Evolutionary conservation across 2,888 invertebrate species (phyloP).

Genomic region (Strigamia crassipes): DNA sequence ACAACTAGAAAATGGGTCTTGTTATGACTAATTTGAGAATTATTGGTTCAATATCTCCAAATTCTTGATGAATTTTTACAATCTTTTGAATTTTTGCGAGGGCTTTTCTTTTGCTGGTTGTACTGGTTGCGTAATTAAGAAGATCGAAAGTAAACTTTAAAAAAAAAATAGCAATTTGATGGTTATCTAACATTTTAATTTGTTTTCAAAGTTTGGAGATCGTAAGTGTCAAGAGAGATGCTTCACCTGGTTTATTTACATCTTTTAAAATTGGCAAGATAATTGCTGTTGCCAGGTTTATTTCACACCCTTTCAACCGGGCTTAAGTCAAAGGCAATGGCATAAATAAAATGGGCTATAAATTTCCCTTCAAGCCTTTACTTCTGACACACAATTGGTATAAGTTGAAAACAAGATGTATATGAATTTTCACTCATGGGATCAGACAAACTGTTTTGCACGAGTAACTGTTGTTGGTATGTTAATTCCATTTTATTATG

Average conservation of each 20-base stretch:
- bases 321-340: constrained; percentile 31
- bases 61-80: too few species aligned
- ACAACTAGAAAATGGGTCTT: too few species aligned
- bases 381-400: constrained; percentile 23
- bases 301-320: constrained; percentile 11
- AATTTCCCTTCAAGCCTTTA: not conserved
- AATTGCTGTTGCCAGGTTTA: constrained; percentile 23
- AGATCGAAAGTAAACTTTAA: too few species aligned
- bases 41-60: too few species aligned
- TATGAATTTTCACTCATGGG: not conserved
- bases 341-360: constrained; percentile 22
- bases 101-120: too few species aligned
- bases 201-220: not conserved
- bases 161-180: too few species aligned
- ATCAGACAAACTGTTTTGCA: not conserved
- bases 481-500: too few species aligned
- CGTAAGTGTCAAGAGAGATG: constrained; percentile 20
- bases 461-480: not conserved
- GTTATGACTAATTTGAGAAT: too few species aligned
- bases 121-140: too few species aligned
- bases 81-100: too few species aligned
- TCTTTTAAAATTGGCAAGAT: not conserved
- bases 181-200: not conserved
- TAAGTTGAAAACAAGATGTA: not conserved
- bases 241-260: constrained; percentile 27